phyloP scores from a whole-genome alignment of 2,888 invertebrate species.

The Automeris io region DNA sequence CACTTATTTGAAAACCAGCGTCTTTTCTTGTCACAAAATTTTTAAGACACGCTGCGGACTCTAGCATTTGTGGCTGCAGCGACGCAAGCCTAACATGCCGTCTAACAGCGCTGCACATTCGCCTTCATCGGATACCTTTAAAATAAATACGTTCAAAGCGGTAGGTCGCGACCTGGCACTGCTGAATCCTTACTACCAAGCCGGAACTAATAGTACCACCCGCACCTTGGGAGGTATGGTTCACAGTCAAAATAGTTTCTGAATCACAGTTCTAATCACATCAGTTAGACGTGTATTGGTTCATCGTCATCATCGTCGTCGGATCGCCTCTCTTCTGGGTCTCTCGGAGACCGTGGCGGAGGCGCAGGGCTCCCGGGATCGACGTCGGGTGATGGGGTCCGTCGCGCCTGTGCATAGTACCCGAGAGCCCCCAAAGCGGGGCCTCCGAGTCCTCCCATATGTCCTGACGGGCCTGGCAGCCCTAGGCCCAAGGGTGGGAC shows the following conservation, averaged over 20 bases:
- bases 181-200: too few species aligned
- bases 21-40: conserved; percentile 1
- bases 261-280: conserved; percentile 8
- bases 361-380: conserved; percentile 79
- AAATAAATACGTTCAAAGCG: too few species aligned
- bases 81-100: too few species aligned
- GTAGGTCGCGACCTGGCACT: too few species aligned
- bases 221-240: not conserved
- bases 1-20: not conserved
- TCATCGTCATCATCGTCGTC: conserved; percentile 79
- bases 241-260: conserved; percentile 6
- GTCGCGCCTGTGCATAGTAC: conserved; percentile 69
- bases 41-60: too few species aligned
- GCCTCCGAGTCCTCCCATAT: conserved; percentile 80
- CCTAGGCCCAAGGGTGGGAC: conserved; percentile 77
- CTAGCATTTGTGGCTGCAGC: too few species aligned
- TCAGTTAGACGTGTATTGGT: conserved; percentile 77
- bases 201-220: too few species aligned
- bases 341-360: conserved; percentile 61
- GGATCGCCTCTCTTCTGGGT: conserved; percentile 55
- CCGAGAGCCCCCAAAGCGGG: conserved; percentile 79
- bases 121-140: too few species aligned
- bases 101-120: too few species aligned
- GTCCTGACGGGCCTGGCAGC: conserved; percentile 82
- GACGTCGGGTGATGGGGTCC: conserved; percentile 72